Evolutionary conservation across 2,113 vertebrate species (phyloP).

Genomic region (Rhagologus leucostigma): DNA sequence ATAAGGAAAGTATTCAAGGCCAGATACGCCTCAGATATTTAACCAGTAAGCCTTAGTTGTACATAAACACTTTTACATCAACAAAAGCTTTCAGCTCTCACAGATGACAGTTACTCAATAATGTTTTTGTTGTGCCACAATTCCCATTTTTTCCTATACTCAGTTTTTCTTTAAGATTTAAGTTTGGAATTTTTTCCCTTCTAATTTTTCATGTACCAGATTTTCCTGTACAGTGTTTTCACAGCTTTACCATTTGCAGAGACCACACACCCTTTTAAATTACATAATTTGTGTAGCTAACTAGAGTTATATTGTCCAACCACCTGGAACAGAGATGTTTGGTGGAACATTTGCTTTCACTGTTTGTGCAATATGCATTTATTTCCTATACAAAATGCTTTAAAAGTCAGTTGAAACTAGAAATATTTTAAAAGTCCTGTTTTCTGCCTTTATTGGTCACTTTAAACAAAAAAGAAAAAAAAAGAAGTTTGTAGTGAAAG

Average conservation of each 20-base stretch:
- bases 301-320: conserved; percentile 71
- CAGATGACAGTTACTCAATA: conserved; percentile 86
- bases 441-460: conserved; percentile 80
- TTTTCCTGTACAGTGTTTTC: conserved; percentile 72
- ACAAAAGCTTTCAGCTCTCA: conserved; percentile 84
- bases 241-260: conserved; percentile 73
- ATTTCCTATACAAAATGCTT: conserved; percentile 85
- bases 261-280: conserved; percentile 62
- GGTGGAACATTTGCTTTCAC: conserved; percentile 93
- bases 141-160: conserved; percentile 71
- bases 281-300: conserved; percentile 64
- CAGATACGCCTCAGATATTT: conserved; percentile 91
- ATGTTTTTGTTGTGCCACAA: conserved; percentile 91
- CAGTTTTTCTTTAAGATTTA: conserved; percentile 71
- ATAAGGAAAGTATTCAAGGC: conserved; percentile 85
- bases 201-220: conserved; percentile 78
- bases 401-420: conserved; percentile 85
- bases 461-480: conserved; percentile 62
- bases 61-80: conserved; percentile 91
- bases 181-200: conserved; percentile 77
- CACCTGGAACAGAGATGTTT: conserved; percentile 80
- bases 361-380: conserved; percentile 98
- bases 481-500: conserved; percentile 82
- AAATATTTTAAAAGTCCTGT: conserved; percentile 75
- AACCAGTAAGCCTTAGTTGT: conserved; percentile 99